Percentiles rank a stretch among this genome's conserved stretches.
Conservation (phyloP, 1,140 invertebrate genomes). For the Cheumatopsyche charites region DNA sequence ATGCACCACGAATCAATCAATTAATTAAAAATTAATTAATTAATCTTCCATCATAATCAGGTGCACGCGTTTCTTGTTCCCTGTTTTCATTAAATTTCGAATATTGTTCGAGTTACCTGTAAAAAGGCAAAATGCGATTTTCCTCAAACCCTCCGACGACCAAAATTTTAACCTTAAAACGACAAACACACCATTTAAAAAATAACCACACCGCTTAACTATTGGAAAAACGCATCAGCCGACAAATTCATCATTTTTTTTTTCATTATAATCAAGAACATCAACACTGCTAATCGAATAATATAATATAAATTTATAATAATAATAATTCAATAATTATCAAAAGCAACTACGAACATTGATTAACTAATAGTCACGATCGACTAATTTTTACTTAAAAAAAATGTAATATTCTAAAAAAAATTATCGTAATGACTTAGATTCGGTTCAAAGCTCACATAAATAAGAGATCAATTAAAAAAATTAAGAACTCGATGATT, state of each 20-base stretch:
- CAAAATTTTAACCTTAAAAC: slow-evolving; percentile 14
- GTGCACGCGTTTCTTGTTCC: slow-evolving; percentile 11
- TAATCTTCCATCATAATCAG: slow-evolving; percentile 20
- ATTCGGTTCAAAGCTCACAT: slow-evolving; percentile 31
- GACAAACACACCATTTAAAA: slow-evolving; percentile 14
- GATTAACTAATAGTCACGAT: slow-evolving; percentile 24
- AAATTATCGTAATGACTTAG: slow-evolving; percentile 46
- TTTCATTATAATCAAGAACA: slow-evolving; percentile 21
- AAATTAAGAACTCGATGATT: no score
- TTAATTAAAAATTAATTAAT: no score
- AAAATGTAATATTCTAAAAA: slow-evolving; percentile 28
- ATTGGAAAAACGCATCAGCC: neutral
- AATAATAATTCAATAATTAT: slow-evolving; percentile 22
- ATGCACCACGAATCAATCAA: no score
- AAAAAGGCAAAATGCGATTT: neutral
- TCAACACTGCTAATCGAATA: slow-evolving; percentile 36
- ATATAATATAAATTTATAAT: slow-evolving; percentile 13
- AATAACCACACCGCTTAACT: slow-evolving; percentile 12
- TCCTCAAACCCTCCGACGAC: neutral
- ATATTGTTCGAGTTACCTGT: slow-evolving; percentile 8
- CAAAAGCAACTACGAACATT: slow-evolving; percentile 42
- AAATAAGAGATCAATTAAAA: neutral
- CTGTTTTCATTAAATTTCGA: slow-evolving; percentile 7
- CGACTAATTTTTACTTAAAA: slow-evolving; percentile 8
- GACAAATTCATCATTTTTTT: neutral